phyloP scores from a whole-genome alignment of 2,113 vertebrate species.

The Myxocyprinus asiaticus region DNA sequence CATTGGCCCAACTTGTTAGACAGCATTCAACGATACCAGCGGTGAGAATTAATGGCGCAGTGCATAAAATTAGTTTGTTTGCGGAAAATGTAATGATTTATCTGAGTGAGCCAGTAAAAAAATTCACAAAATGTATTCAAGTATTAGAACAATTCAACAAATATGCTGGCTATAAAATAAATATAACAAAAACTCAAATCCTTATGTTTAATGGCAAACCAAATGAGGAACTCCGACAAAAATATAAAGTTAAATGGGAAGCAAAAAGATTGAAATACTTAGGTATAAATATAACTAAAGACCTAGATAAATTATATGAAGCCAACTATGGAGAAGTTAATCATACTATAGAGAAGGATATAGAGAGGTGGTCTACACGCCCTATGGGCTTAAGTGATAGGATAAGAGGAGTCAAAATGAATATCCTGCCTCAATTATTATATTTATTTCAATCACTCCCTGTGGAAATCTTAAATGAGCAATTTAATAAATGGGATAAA shows the following conservation, averaged over 20 bases:
- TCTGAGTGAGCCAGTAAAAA: background rate
- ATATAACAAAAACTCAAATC: background rate
- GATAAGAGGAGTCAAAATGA: too few species aligned
- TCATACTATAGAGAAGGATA: background rate
- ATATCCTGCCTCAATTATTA: too few species aligned
- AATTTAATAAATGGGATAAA: too few species aligned
- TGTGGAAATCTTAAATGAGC: too few species aligned
- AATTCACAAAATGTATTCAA: background rate
- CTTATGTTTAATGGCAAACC: background rate
- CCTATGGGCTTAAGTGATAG: background rate
- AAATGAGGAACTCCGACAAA: background rate
- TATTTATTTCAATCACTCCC: too few species aligned
- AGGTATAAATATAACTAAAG: background rate
- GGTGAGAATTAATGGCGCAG: background rate
- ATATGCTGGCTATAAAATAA: background rate
- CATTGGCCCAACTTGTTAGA: background rate
- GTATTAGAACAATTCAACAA: background rate
- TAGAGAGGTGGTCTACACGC: background rate
- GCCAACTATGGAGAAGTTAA: background rate
- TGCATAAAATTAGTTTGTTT: background rate
- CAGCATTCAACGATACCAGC: background rate
- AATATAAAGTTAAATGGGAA: background rate
- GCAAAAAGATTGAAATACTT: background rate
- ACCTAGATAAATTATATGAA: background rate
- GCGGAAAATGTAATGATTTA: background rate